A percentile compares a stretch with the other conserved stretches of the same genome.
Evolutionary conservation across 2,113 vertebrate genomes (phyloP).

Genomic region (Ictalurus punctatus): DNA sequence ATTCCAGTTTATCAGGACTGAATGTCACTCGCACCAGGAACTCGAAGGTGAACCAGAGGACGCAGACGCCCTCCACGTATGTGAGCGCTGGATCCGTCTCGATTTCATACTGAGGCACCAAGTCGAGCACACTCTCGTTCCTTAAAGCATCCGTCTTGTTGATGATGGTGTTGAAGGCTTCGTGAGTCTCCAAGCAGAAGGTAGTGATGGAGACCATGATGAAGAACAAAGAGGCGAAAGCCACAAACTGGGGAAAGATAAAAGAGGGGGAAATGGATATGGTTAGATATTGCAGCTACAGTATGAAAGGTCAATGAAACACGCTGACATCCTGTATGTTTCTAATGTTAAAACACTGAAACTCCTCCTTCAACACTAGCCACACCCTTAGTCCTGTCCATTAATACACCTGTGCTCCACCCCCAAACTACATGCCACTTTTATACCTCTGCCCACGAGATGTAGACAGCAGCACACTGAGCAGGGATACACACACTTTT

Average conservation of each 20-base stretch:
- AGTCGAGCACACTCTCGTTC: conserved; percentile 76
- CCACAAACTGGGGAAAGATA: conserved; percentile 84
- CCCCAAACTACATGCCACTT: background rate
- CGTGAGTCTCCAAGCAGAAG: conserved; percentile 97
- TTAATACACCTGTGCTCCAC: background rate
- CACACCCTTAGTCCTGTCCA: background rate
- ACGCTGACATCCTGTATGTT: background rate
- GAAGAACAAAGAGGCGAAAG: conserved; percentile 97
- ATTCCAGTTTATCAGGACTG: conserved; percentile 96
- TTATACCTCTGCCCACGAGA: background rate
- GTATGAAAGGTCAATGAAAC: background rate
- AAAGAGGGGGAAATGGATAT: conserved; percentile 8
- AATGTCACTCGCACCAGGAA: conserved; percentile 94
- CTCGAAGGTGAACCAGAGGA: conserved; percentile 98
- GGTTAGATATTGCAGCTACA: background rate
- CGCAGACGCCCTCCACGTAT: conserved; percentile 94
- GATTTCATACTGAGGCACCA: conserved; percentile 86
- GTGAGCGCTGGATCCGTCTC: conserved; percentile 94
- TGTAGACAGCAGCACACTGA: background rate
- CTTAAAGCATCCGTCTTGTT: conserved; percentile 87
- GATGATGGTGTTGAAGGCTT: conserved; percentile 96
- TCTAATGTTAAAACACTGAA: background rate
- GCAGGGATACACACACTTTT: background rate
- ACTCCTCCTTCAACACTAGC: background rate
- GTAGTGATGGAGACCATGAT: conserved; percentile 98